Evolutionary conservation across 2,888 invertebrate species (phyloP).

Genomic region (Dolichopus griseipennis): DNA sequence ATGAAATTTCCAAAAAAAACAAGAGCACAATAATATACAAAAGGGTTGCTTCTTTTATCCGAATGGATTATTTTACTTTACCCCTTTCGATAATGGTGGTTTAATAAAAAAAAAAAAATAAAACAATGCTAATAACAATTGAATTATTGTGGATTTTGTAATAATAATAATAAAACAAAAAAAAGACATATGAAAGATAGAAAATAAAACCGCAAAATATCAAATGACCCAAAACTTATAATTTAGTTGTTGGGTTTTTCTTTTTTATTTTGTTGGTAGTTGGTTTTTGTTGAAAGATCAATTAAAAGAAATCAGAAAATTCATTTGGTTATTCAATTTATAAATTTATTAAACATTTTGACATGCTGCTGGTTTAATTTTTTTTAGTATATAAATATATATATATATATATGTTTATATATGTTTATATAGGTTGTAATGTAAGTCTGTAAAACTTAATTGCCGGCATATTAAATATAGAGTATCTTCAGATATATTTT

Average conservation of each 20-base stretch:
- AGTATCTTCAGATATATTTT: too few species aligned
- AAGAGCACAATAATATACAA: too few species aligned
- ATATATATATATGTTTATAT: too few species aligned
- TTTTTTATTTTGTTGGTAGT: neutral
- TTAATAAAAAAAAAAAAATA: neutral
- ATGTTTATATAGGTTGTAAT: too few species aligned
- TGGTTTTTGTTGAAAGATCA: neutral
- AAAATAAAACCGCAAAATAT: neutral
- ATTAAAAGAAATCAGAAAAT: too few species aligned
- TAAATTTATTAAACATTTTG: too few species aligned
- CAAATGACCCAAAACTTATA: constrained; percentile 4
- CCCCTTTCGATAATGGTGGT: neutral
- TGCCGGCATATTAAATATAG: too few species aligned
- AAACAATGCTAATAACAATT: neutral
- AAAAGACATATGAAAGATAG: neutral
- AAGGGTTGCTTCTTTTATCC: neutral
- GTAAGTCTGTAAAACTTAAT: too few species aligned
- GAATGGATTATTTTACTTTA: too few species aligned
- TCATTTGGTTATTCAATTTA: too few species aligned
- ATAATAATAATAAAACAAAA: neutral
- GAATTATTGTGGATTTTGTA: neutral
- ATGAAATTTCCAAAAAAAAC: neutral
- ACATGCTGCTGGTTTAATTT: too few species aligned
- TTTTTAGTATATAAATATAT: too few species aligned
- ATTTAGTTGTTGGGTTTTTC: neutral